These are phyloP conservation scores for Elanus axillaris DNA, from an alignment of 2,113 vertebrate genomes.

Conservation along the genomic window DNA sequence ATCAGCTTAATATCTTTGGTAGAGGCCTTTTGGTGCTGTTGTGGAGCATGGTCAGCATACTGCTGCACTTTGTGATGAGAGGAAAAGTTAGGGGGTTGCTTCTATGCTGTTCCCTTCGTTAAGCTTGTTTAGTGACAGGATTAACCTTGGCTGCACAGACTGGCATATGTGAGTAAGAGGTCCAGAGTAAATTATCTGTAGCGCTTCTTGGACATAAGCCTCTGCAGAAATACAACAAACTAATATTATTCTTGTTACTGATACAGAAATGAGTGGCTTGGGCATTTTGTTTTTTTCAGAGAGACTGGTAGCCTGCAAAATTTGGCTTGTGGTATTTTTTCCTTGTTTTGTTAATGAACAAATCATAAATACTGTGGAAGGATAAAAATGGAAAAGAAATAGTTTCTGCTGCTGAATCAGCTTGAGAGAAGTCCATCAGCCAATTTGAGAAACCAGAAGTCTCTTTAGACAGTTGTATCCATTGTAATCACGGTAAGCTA, in stretches of 20 bases:
- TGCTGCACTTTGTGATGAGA: not conserved
- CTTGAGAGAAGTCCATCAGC: not conserved
- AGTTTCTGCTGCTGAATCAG: not conserved
- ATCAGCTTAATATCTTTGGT: slow-evolving; percentile 25
- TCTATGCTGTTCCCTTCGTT: not conserved
- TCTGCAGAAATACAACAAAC: not conserved
- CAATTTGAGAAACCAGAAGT: not conserved
- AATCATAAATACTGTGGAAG: not conserved
- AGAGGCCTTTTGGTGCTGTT: not conserved
- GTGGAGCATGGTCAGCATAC: not conserved
- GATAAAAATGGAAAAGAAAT: not conserved
- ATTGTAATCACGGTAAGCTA: not conserved
- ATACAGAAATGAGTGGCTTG: not conserved
- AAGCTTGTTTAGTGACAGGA: not conserved
- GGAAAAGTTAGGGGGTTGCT: not conserved
- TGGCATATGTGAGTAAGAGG: not conserved
- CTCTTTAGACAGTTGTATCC: not conserved
- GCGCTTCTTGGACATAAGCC: not conserved
- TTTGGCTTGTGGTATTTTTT: not conserved
- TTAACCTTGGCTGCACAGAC: not conserved
- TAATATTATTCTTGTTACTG: not conserved
- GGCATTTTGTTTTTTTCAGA: not conserved
- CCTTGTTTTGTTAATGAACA: not conserved
- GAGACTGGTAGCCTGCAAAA: not conserved
- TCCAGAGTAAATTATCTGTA: not conserved